phyloP scores from a whole-genome alignment of 2,797 vertebrate genomes.

The Enteromius argenteus region DNA sequence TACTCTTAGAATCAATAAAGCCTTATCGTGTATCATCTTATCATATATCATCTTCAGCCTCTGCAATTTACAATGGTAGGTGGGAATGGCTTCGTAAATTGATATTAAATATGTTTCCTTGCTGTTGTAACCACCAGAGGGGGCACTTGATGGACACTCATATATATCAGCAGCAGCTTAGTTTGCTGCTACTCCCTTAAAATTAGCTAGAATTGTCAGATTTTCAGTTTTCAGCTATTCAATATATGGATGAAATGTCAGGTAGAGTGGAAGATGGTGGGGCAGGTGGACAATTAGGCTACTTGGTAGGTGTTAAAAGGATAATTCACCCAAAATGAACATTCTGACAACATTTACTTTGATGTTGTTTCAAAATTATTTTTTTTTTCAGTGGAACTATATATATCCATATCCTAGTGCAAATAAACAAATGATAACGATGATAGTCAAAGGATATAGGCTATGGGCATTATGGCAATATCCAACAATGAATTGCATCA shows the following conservation, averaged over 20 bases:
- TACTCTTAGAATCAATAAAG: neutral
- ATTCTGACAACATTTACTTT: neutral
- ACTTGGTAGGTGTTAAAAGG: neutral
- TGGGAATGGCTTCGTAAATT: neutral
- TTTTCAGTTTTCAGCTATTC: neutral
- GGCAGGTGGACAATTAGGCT: neutral
- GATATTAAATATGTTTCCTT: neutral
- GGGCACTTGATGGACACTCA: slow-evolving; percentile 57
- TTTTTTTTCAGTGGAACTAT: neutral
- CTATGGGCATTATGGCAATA: neutral
- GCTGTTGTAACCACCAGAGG: slow-evolving; percentile 63
- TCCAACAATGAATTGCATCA: neutral
- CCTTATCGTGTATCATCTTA: neutral
- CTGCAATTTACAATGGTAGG: neutral
- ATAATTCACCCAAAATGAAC: neutral
- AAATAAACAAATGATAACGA: neutral
- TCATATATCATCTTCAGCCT: neutral
- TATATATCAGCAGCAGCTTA: neutral
- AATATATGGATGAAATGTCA: neutral
- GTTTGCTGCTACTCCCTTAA: neutral
- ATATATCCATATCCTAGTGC: neutral
- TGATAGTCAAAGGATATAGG: neutral
- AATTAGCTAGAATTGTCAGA: neutral
- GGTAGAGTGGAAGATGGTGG: neutral
- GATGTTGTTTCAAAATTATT: neutral